These are phyloP conservation scores for Montifringilla adamsi DNA, from an alignment of 2,113 vertebrate species.

Conservation along the genomic window DNA sequence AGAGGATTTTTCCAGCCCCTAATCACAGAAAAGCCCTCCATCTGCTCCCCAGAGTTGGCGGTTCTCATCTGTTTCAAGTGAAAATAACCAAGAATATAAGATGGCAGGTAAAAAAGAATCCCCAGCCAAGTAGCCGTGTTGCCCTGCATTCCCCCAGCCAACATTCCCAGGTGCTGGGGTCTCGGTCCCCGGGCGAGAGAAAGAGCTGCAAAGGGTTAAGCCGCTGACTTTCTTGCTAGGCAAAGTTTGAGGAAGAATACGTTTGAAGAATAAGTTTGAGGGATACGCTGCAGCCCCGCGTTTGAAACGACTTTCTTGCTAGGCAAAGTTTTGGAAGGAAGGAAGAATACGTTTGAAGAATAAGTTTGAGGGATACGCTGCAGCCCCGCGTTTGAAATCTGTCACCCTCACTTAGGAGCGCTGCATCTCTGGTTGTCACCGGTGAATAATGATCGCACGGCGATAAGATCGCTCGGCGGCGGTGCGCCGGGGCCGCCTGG, in stretches of 20 bases:
- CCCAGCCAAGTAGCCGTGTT: not conserved
- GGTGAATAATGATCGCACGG: conserved; percentile 38
- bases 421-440: not conserved
- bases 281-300: too few species aligned
- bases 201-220: conserved; percentile 72
- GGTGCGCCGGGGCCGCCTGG: conserved; percentile 10
- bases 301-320: conserved; percentile 43
- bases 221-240: conserved; percentile 32
- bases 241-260: conserved; percentile 33
- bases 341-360: not conserved
- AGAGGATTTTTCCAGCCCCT: not conserved
- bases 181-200: not conserved
- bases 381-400: conserved; percentile 54
- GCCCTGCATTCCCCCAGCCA: not conserved
- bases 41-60: not conserved
- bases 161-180: not conserved
- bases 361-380: not conserved
- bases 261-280: conserved; percentile 15
- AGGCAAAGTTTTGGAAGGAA: conserved; percentile 56
- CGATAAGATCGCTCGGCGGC: conserved; percentile 37
- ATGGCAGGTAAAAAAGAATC: not conserved
- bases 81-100: not conserved
- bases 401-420: conserved; percentile 49
- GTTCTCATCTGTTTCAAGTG: not conserved
- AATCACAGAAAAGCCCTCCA: not conserved